Base-by-base conservation (phyloP, 2,797 vertebrate species). In the Hydrocynus forskahlii region DNA sequence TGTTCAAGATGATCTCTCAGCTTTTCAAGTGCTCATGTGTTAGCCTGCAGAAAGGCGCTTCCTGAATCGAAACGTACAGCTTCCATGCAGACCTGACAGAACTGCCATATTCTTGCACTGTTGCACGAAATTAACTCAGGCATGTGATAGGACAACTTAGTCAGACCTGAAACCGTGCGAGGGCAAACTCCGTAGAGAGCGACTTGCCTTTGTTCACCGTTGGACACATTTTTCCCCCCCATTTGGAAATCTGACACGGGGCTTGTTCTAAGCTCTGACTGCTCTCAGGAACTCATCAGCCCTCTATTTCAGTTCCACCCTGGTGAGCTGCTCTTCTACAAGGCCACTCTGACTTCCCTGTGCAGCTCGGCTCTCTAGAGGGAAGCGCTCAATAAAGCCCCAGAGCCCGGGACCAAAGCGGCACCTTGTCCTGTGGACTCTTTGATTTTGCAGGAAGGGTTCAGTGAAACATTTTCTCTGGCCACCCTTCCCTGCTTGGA, bases 81-180 rank as follows among this genome's bases (percentile, higher is more conserved):
- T 78, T 78, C 87, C 86, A 57, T 87, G 89, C 92, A 92, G 89
- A 87, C 87, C 93, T 94, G 93, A 94, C 94, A 93, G 91, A 90
- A 89, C 93, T 91, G 92, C 93, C 91, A 91, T 87, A 86, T 87
- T 92, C 89, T 85, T 86, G 90, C 90, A 88, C 88, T 91, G 92
- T 92, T 93, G 88, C 88, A 86, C 86, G 67, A 89, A 93, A 94
- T 93, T 87, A 92, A 92, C 89, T 89, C 88, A 87, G 93, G 92
- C 92, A 92, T 89, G 91, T 90, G 87, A 90, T 89, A 87, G 90
- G 92, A 92, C 87, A 87, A 89, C 91, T 89, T 90, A 91, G 90
- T 89, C 88, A 86, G 89, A 48, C 91, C 87, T 88, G 89, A 89
- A 86, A 86, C 83, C 63, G 84, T 86, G 89, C 76, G 85, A 89